Conservation (phyloP, 2,113 vertebrate species). For the Zapus hudsonius region DNA sequence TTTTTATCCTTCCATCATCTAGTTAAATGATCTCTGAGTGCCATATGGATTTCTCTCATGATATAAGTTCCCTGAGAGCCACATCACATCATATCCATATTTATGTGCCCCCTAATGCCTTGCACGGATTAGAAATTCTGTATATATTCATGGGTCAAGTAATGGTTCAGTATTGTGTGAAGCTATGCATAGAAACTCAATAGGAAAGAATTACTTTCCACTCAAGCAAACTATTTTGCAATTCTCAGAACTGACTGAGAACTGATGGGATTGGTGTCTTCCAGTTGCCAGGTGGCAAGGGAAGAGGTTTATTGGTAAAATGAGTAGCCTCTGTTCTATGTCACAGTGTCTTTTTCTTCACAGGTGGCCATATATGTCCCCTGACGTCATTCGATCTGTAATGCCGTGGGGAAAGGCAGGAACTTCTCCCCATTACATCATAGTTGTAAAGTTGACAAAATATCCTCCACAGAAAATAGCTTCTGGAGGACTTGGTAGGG, state of each 20-base stretch:
- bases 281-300: not conserved
- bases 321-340: slow-evolving; percentile 7
- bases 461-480: not conserved
- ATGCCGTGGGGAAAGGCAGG: slow-evolving; percentile 40
- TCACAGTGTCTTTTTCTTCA: not conserved
- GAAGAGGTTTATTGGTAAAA: slow-evolving; percentile 43
- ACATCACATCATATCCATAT: not conserved
- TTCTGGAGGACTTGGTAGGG: slow-evolving; percentile 16
- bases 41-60: not conserved
- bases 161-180: not conserved
- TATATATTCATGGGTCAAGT: slow-evolving; percentile 4
- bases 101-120: not conserved
- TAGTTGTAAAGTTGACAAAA: not conserved
- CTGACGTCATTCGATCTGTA: not conserved
- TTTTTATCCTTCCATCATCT: not conserved
- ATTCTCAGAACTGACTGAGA: slow-evolving; percentile 24
- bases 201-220: slow-evolving; percentile 34
- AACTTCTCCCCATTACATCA: slow-evolving; percentile 11
- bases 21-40: not conserved
- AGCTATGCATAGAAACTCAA: not conserved
- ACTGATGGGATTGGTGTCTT: not conserved
- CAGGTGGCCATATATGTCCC: slow-evolving; percentile 17
- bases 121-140: slow-evolving; percentile 1
- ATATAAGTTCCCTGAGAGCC: not conserved
- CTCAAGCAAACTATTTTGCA: slow-evolving; percentile 1